Evolutionary conservation across 2,888 invertebrate species (phyloP).

Genomic region (Carabus problematicus): DNA sequence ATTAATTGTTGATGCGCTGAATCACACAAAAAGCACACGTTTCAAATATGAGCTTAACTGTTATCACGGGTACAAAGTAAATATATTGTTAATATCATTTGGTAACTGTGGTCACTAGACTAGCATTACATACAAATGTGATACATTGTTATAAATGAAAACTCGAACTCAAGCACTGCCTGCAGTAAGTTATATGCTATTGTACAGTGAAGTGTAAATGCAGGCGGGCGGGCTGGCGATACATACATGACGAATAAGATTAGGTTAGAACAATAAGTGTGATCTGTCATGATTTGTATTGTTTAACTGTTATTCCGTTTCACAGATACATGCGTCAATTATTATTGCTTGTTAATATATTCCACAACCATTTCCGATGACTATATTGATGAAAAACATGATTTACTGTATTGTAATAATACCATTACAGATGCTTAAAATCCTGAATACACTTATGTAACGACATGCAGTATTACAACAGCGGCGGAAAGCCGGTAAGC

Average conservation of each 20-base stretch:
- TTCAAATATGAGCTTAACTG: constrained; percentile 31
- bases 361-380: constrained; percentile 12
- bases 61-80: constrained; percentile 37
- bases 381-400: not conserved
- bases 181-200: too few relatives aligned
- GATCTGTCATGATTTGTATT: not conserved
- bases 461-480: constrained; percentile 11
- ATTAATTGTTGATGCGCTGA: constrained; percentile 19
- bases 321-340: not conserved
- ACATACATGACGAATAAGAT: too few relatives aligned
- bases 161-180: too few relatives aligned
- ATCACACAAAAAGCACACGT: constrained; percentile 42
- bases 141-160: too few relatives aligned
- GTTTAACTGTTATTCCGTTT: not conserved
- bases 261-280: not conserved
- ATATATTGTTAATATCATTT: constrained; percentile 41
- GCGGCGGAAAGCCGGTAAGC: too few relatives aligned
- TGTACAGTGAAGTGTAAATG: too few relatives aligned
- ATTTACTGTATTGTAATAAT: not conserved
- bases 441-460: constrained; percentile 10
- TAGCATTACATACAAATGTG: constrained; percentile 34
- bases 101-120: constrained; percentile 39
- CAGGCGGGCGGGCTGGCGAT: too few relatives aligned
- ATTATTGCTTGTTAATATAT: constrained; percentile 42
- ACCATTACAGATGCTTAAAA: constrained; percentile 15